Evolutionary conservation across 92 coral and sea anemone species (phyloP).

Genomic region (Porites rus): DNA sequence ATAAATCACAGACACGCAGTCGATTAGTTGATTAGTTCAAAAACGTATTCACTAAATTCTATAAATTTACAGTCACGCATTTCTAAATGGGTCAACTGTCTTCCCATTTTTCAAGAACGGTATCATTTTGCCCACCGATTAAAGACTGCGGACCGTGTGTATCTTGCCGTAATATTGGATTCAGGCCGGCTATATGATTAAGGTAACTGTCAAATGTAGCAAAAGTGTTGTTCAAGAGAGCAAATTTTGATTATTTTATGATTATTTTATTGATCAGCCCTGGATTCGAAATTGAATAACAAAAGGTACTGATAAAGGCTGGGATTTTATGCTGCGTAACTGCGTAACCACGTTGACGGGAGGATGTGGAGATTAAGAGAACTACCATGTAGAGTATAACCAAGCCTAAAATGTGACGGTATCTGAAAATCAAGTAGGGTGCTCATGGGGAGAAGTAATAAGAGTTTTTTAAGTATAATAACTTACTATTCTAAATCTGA

Average conservation of each 20-base stretch:
- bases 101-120: neutral
- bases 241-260: neutral
- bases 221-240: neutral
- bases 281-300: no score
- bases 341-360: no score
- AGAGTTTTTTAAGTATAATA: neutral
- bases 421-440: neutral
- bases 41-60: neutral
- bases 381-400: no score
- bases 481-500: slow-evolving; percentile 98
- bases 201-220: neutral
- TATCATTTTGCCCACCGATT: neutral
- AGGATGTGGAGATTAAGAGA: no score
- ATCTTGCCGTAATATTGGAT: slow-evolving; percentile 14
- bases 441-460: neutral
- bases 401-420: no score
- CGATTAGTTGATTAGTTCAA: neutral
- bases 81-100: neutral
- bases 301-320: no score
- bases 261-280: no score
- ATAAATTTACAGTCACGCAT: neutral
- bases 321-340: no score
- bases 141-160: no score
- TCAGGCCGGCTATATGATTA: neutral
- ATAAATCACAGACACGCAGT: neutral